Evolutionary conservation across 1,140 invertebrate genomes (phyloP), one percentile per base, ranked within the genome.

Genomic region (Anastrepha obliqua): DNA sequence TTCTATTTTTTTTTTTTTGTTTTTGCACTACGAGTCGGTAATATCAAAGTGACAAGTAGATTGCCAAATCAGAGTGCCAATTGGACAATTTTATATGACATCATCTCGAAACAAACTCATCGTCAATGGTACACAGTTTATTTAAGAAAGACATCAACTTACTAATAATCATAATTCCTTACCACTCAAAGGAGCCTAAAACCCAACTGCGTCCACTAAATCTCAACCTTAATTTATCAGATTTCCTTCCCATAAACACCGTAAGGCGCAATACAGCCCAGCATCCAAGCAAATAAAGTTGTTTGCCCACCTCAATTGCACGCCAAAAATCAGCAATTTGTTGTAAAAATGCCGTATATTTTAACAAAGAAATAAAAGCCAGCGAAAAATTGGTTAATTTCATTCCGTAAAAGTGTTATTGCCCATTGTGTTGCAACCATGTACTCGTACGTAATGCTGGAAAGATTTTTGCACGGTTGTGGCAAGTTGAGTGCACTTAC

Each of bases 251-350:
- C 17, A 47, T n/a, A 81, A 58, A 29, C 7, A 44, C 15, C 42
- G 17, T 15, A 74, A 74, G 39, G 67, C 42, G 13, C 17, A 13
- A 39, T 47, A 39, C 64, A 67, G 2, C 64, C 67, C 11, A 74
- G 42, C 47, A 81, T 17, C 74, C 17, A n/a, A 7, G 47, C 74
- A 81, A 81, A 81, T 81, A 81, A 55, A 81, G 74, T 81, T 81
- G 74, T 81, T 81, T 81, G 2, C 74, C 74, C 74, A 47, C 74
- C 74, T 47, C 44, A 58, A 55, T 81, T 81, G 74, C 74, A 81
- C 74, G 74, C 74, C 74, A 42, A 81, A 81, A 81, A 81, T 81
- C 47, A 55, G 47, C 44, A 47, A 81, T 81, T 81, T 81, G 74
- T 58, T 42, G 55, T 81, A n/a, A 81, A 81, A 81, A 81, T 13